Evolutionary conservation across 2,113 vertebrate genomes (phyloP), one percentile per base, ranked within the genome.

Genomic region (Echinops telfairi): DNA sequence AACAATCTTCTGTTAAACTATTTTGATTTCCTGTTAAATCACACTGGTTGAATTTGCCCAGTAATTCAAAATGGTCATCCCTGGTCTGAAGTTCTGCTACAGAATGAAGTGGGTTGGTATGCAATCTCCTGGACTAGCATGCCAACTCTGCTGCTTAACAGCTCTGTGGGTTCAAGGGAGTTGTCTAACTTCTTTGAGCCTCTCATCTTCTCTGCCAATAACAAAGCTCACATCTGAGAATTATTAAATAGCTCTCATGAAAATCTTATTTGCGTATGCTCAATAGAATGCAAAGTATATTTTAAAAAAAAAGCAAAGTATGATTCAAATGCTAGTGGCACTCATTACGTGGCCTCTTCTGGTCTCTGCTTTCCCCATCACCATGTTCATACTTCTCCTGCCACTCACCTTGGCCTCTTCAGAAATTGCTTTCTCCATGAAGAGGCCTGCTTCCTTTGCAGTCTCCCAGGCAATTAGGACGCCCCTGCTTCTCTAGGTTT

Each of bases 381-480:
- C 62, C 47, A 57, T 1, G 0, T 29, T 40, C 80, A 58, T 1
- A 0, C 1, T 25, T 2, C 2, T 25, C 43, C 25, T 27, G 10
- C 78, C 4, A 4, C 22, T 23, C 38, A 0, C 19, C 78, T 29
- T 33, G 71, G 79, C 75, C 80, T 81, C 92, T 84, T 64, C 80
- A 23, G 87, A 92, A 75, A 90, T 86, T 33, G 68, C 88, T 85
- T 77, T 73, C 60, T 68, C 84, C 47, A 60, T 2, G 1, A 91
- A 81, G 70, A 92, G 68, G 71, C 43, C 40, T 8, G 20, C 23
- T 88, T 91, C 82, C 84, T 78, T 7, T 62, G 64, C 43, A 89
- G 31, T 84, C 88, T 88, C 95, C 82, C 84, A 93, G 43, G 83
- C 88, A 92, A 81, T 95, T 91, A 88, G 66, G 36, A 15, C 40